These are phyloP conservation scores for Passer domesticus DNA, from an alignment of 2,113 vertebrate genomes.

Conservation along the genomic window DNA sequence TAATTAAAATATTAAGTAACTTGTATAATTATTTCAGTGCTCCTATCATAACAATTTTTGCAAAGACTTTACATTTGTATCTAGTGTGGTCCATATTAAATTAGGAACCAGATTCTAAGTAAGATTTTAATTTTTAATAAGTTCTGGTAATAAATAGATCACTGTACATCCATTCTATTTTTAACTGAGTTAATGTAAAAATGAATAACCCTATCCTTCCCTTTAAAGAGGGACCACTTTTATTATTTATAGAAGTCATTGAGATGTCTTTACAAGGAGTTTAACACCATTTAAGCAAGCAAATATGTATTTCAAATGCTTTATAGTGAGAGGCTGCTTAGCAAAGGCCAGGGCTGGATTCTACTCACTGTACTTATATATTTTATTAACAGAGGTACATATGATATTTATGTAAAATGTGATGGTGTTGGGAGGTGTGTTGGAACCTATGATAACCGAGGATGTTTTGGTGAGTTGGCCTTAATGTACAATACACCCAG, in stretches of 20 bases:
- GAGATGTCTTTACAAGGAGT: background rate
- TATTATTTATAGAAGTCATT: background rate
- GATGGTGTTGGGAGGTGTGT: constrained; percentile 87
- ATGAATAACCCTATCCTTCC: background rate
- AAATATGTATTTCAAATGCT: background rate
- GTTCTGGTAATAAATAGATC: background rate
- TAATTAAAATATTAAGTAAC: background rate
- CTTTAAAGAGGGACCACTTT: background rate
- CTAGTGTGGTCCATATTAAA: background rate
- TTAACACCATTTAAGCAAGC: background rate
- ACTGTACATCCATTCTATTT: background rate
- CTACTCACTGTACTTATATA: background rate
- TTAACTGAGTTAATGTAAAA: background rate
- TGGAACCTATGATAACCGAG: constrained; percentile 92
- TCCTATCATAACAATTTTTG: background rate
- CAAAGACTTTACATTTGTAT: background rate
- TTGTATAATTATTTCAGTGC: background rate
- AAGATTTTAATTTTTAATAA: background rate
- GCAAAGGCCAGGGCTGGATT: background rate
- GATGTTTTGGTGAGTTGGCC: constrained; percentile 97
- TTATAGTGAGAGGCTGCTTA: background rate
- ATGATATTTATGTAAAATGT: constrained; percentile 89
- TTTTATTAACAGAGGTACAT: constrained; percentile 85
- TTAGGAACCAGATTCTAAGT: background rate
- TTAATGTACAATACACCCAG: constrained; percentile 99